phyloP scores from a whole-genome alignment of 1,140 invertebrate genomes.

The Delia radicum region DNA sequence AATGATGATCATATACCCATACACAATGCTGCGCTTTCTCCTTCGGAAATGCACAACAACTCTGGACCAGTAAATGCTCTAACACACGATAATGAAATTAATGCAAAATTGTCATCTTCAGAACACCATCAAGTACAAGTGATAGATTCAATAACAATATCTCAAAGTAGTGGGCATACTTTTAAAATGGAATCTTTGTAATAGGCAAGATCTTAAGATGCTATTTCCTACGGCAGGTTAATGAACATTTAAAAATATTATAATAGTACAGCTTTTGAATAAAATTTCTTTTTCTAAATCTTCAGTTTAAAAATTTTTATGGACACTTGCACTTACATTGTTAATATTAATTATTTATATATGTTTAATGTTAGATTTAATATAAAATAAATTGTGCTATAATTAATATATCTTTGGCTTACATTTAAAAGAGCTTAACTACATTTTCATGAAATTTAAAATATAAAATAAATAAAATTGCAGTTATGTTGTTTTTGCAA shows the following conservation, averaged over 20 bases:
- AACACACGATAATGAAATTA: not conserved
- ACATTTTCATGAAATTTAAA: no score
- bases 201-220: conserved; percentile 7
- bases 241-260: not conserved
- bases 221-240: conserved; percentile 34
- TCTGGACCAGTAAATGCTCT: not conserved
- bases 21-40: conserved; percentile 21
- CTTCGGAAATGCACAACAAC: conserved; percentile 1
- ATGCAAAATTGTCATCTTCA: not conserved
- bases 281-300: no score
- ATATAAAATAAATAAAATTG: no score
- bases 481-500: no score
- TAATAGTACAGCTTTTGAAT: not conserved
- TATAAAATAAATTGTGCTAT: no score
- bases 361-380: no score
- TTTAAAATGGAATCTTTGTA: conserved; percentile 55
- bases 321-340: no score
- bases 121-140: conserved; percentile 38
- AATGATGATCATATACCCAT: conserved; percentile 14
- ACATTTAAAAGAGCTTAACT: no score
- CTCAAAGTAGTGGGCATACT: conserved; percentile 37
- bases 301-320: no score
- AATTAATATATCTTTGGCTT: no score
- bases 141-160: conserved; percentile 54
- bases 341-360: no score